Evolutionary conservation across 2,888 invertebrate species (phyloP).

Genomic region (Pachliopta kotzebuea): DNA sequence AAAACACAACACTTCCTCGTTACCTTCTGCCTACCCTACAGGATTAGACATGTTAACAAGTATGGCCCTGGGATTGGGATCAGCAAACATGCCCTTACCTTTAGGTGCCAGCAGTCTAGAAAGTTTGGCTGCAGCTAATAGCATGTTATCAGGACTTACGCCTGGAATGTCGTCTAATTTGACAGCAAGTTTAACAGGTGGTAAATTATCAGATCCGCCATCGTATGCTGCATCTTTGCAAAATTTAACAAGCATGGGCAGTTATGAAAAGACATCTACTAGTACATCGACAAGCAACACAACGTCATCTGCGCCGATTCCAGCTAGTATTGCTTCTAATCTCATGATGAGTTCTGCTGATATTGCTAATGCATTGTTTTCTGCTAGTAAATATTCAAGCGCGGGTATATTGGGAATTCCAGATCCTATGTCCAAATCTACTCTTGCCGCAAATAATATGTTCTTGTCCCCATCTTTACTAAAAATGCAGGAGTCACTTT

Average conservation of each 20-base stretch:
- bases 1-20: slow-evolving; percentile 75
- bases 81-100: slow-evolving; percentile 65
- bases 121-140: slow-evolving; percentile 74
- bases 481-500: slow-evolving; percentile 84
- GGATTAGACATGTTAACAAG: slow-evolving; percentile 76
- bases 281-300: slow-evolving; percentile 75
- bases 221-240: slow-evolving; percentile 72
- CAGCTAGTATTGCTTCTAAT: slow-evolving; percentile 80
- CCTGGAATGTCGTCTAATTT: slow-evolving; percentile 67
- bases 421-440: slow-evolving; percentile 88
- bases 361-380: slow-evolving; percentile 84
- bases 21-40: slow-evolving; percentile 72
- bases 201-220: slow-evolving; percentile 70
- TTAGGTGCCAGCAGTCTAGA: slow-evolving; percentile 68
- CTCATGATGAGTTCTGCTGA: slow-evolving; percentile 83
- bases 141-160: slow-evolving; percentile 67
- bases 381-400: slow-evolving; percentile 83
- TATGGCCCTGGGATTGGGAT: slow-evolving; percentile 73
- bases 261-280: slow-evolving; percentile 69
- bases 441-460: slow-evolving; percentile 88
- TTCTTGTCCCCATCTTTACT: slow-evolving; percentile 87
- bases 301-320: slow-evolving; percentile 70
- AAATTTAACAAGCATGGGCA: slow-evolving; percentile 63
- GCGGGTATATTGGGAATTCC: slow-evolving; percentile 84
- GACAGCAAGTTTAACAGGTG: slow-evolving; percentile 64